Evolutionary conservation across 1,140 invertebrate species (phyloP).

Genomic region (Drosophila nannoptera): DNA sequence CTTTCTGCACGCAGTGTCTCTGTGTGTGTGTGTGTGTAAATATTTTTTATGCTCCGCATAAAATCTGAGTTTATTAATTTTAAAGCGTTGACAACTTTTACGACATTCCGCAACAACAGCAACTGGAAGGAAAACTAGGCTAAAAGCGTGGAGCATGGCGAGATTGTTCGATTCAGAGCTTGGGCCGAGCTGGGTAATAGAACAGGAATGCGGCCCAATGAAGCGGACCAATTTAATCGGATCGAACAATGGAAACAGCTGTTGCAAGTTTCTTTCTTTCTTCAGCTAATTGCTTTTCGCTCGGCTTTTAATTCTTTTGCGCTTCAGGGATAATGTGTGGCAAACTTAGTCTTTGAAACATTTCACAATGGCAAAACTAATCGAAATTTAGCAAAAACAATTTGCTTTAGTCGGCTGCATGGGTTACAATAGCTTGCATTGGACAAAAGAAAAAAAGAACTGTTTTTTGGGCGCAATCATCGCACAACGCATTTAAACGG

Average conservation of each 20-base stretch:
- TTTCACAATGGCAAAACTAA: not conserved
- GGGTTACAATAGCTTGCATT: constrained; percentile 10
- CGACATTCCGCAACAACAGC: constrained; percentile 43
- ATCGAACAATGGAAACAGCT: constrained; percentile 19
- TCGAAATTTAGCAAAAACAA: constrained; percentile 6
- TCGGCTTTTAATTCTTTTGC: not conserved
- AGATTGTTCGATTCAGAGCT: not conserved
- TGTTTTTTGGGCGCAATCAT: not conserved
- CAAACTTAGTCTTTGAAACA: not conserved
- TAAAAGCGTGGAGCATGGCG: constrained; percentile 55
- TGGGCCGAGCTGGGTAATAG: constrained; percentile 30
- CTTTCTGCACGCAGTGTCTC: constrained; percentile 20
- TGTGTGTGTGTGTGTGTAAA: constrained; percentile 2
- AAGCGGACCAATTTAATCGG: constrained; percentile 12
- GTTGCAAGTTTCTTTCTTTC: constrained; percentile 1
- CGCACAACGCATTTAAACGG: not conserved
- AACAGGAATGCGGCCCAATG: constrained; percentile 25
- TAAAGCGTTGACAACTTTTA: constrained; percentile 72
- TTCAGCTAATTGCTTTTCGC: not conserved
- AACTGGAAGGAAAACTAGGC: constrained; percentile 53
- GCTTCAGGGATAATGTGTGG: not conserved
- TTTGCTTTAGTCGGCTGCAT: not conserved
- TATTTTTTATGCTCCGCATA: constrained; percentile 47
- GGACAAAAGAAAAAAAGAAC: constrained; percentile 1
- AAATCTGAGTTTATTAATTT: constrained; percentile 73